Conservation (phyloP, 2,113 vertebrate genomes). For the Pelusios castaneus region DNA sequence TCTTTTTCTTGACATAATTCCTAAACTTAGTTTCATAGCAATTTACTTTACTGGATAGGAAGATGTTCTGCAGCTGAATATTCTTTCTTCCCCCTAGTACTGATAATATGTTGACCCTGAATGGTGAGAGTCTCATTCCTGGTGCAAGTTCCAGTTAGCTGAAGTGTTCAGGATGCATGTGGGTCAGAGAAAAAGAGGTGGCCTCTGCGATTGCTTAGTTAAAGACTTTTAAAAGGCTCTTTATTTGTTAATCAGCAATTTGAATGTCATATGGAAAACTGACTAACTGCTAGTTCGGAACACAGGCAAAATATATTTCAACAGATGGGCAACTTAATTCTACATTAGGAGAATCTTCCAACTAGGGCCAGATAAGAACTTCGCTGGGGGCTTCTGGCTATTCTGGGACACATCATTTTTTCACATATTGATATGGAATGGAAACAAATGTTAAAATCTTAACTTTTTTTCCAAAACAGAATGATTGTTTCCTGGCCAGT, state of each 20-base stretch:
- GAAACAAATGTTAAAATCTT: not conserved
- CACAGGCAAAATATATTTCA: fast-evolving
- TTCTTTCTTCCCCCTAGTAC: not conserved
- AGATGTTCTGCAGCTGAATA: not conserved
- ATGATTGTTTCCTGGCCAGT: not conserved
- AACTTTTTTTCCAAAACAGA: not conserved
- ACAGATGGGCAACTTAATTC: fast-evolving
- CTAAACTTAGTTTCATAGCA: not conserved
- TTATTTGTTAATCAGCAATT: not conserved
- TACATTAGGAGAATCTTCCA: not conserved
- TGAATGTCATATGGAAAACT: not conserved
- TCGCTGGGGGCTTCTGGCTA: not conserved
- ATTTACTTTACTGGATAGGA: fast-evolving
- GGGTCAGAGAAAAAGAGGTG: not conserved
- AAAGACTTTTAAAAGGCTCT: not conserved
- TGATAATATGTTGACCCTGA: not conserved
- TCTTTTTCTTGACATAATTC: not conserved
- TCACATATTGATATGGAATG: not conserved
- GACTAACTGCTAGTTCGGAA: not conserved
- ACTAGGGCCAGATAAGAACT: not conserved
- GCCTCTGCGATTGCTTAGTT: not conserved
- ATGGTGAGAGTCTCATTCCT: not conserved
- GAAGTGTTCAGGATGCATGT: not conserved
- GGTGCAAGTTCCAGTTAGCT: not conserved
- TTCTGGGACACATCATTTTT: not conserved